A percentile compares a stretch with the other conserved stretches of the same genome.
Evolutionary conservation across 2,888 invertebrate genomes (phyloP).

Genomic region (Drosophila picticornis): DNA sequence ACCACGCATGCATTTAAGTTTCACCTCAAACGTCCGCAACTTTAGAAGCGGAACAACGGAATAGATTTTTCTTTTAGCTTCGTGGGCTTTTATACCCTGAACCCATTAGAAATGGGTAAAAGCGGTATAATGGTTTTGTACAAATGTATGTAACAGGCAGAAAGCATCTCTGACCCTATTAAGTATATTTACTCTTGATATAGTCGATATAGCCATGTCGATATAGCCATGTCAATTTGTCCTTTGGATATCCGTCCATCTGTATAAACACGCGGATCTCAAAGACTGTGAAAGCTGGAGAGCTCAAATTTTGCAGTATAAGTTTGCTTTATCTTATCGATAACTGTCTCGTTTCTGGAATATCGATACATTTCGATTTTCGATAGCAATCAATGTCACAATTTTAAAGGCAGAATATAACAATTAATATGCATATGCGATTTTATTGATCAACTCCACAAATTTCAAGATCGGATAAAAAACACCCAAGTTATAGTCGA

Average conservation of each 20-base stretch:
- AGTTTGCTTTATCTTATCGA: background rate
- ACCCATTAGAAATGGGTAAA: background rate
- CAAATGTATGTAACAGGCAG: background rate
- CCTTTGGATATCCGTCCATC: too few relatives aligned
- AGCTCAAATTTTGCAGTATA: background rate
- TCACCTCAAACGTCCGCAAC: conserved; percentile 28
- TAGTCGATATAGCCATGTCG: too few relatives aligned
- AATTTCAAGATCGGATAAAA: background rate
- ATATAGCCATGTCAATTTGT: too few relatives aligned
- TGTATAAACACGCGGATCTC: background rate
- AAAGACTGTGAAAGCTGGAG: background rate
- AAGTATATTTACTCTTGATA: background rate
- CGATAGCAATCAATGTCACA: background rate
- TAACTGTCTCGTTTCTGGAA: background rate
- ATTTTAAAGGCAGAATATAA: background rate
- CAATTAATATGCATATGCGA: background rate
- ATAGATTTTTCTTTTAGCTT: conserved; percentile 34
- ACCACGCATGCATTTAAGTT: conserved; percentile 37
- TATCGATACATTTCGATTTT: background rate
- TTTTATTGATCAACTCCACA: background rate
- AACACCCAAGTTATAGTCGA: too few relatives aligned
- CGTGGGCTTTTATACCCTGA: conserved; percentile 13
- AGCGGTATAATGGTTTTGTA: background rate
- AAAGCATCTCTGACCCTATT: background rate
- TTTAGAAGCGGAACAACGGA: conserved; percentile 38